Evolutionary conservation across 92 coral and sea anemone genomes (phyloP).

Genomic region (Palythoa caribaeorum): DNA sequence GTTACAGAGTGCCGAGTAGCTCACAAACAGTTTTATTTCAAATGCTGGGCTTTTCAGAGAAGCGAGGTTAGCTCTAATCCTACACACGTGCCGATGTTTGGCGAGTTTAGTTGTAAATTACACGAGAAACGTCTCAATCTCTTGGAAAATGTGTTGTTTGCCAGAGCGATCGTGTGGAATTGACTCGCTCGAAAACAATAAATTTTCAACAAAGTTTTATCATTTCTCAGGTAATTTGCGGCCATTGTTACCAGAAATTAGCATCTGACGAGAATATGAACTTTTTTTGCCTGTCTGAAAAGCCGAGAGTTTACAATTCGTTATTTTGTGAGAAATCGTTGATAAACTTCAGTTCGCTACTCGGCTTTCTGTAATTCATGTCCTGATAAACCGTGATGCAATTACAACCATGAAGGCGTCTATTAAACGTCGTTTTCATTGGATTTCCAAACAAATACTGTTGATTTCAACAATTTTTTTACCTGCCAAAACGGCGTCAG

Average conservation of each 20-base stretch:
- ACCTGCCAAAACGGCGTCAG: too few species aligned
- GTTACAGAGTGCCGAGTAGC: too few species aligned
- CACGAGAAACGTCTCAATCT: too few species aligned
- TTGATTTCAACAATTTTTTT: too few species aligned
- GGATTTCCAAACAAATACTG: too few species aligned
- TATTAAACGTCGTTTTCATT: too few species aligned
- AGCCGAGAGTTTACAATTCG: background rate
- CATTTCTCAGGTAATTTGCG: constrained; percentile 8
- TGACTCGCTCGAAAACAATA: constrained; percentile 7
- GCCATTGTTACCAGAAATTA: background rate
- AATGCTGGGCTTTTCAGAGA: too few species aligned
- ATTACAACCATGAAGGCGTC: too few species aligned
- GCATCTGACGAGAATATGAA: background rate
- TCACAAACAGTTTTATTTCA: too few species aligned
- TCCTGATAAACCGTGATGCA: background rate
- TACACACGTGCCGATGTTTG: too few species aligned
- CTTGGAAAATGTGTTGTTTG: background rate
- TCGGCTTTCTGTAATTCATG: background rate
- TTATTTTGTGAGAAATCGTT: constrained; percentile 7
- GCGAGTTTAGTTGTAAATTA: too few species aligned
- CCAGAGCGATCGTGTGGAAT: constrained; percentile 2
- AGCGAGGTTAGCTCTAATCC: too few species aligned
- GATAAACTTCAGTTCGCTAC: constrained; percentile 3
- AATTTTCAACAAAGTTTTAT: background rate
- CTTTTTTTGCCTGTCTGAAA: background rate